Conservation (phyloP, 2,888 invertebrate genomes). For the Eubasilissa splendida region DNA sequence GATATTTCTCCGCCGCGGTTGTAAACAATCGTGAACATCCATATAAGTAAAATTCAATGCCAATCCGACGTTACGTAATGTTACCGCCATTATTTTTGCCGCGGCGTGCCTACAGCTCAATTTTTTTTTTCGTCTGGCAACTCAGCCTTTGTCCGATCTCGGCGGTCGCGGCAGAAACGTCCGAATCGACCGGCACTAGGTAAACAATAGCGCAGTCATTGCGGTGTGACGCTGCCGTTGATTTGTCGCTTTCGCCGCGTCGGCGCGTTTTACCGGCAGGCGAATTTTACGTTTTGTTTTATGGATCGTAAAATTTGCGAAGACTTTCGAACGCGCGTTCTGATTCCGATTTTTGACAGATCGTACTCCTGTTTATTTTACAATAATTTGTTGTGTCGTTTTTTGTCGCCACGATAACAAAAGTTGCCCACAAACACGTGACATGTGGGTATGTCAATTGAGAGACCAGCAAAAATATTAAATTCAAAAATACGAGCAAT, state of each 20-base stretch:
- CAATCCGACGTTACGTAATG: conserved; percentile 44
- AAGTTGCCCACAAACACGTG: too few relatives aligned
- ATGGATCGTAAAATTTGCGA: background rate
- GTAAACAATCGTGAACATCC: conserved; percentile 46
- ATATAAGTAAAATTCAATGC: conserved; percentile 51
- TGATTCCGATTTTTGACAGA: background rate
- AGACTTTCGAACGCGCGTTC: conserved; percentile 6
- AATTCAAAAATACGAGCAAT: too few relatives aligned
- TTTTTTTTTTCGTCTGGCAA: conserved; percentile 38
- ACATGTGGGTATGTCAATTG: too few relatives aligned
- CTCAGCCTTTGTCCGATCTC: background rate
- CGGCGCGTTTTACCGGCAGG: background rate
- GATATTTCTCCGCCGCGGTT: conserved; percentile 16
- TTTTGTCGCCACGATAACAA: too few relatives aligned
- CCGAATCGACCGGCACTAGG: background rate
- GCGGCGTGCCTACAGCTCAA: conserved; percentile 9
- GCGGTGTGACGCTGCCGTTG: background rate
- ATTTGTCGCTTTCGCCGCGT: background rate
- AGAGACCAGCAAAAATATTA: too few relatives aligned
- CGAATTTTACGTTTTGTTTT: background rate
- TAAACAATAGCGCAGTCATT: background rate
- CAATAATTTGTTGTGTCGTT: too few relatives aligned
- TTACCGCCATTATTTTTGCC: conserved; percentile 27
- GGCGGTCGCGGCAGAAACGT: background rate
- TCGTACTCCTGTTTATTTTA: too few relatives aligned